Evolutionary conservation across 2,113 vertebrate genomes (phyloP), one percentile per base, ranked within the genome.

Genomic region (Synodontis membranacea): DNA sequence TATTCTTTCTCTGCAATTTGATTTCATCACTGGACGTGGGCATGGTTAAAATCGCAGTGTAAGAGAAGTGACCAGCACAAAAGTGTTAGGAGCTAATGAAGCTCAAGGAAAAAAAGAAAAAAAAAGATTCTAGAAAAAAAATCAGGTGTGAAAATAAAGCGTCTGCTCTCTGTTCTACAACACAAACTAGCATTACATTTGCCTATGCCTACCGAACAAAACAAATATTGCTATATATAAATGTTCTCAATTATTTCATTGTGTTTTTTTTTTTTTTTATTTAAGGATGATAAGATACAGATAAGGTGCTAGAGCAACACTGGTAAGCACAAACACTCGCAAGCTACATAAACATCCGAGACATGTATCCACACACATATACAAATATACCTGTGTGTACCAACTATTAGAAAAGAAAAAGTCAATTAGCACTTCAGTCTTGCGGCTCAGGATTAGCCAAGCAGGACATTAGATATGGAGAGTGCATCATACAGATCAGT

Each of bases 261-360:
- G 44, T 28, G 46, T 8, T 50, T 76, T 48, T 5, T 12, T 10
- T 74, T 6, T 80, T 39, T 56, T 12, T 21, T 80, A 8, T 54
- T 34, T 46, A 83, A 46, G 52, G 19, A 48, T 56, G 25, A 82
- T 62, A 34, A 46, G 23, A 42, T 12, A 56, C 12, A 70, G 31
- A 78, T 68, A 48, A 39, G 34, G 34, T 28, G 11, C 44, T 28
- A 54, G 28, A 34, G 31, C 23, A 81, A 72, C 48, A 54, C 62
- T 54, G 31, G 91, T 87, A 88, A 90, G 90, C 86, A 91, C 89
- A 84, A 54, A 72, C 42, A 66, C 15, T 50, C 6, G 3, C 7
- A 79, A 78, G 21, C 14, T 42, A 66, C 46, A 58, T 23, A 39
- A 37, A 54, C 46, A 79, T 37, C 2, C 58, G 28, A 34, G 4